Conservation (phyloP, 2,113 vertebrate species). For the Scolopax mira region DNA sequence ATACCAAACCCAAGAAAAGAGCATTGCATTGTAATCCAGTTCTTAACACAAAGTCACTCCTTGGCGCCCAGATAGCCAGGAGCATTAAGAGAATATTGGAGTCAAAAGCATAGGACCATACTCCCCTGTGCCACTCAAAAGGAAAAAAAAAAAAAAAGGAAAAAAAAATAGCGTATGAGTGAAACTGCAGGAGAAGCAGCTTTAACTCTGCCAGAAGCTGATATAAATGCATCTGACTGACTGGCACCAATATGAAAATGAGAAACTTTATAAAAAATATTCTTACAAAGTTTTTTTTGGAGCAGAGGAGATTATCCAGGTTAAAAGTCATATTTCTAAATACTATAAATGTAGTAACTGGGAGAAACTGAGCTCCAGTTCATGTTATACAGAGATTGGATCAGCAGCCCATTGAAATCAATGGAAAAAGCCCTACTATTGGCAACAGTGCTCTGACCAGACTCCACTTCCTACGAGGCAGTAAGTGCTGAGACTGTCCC, state of each 20-base stretch:
- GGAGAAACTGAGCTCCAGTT: neutral
- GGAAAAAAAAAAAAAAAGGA: neutral
- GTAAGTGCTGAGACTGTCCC: neutral
- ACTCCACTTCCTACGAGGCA: neutral
- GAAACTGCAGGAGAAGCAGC: neutral
- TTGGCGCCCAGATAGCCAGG: neutral
- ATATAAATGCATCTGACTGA: neutral
- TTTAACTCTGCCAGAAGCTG: neutral
- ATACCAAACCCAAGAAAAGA: neutral
- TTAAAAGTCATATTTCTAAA: neutral
- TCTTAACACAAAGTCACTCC: slow-evolving; percentile 1
- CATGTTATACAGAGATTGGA: neutral
- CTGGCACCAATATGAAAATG: neutral
- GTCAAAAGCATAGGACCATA: neutral
- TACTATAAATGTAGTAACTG: neutral
- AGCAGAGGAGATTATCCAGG: neutral
- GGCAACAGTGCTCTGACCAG: neutral
- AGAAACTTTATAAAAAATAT: neutral
- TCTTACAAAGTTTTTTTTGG: neutral
- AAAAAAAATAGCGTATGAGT: neutral
- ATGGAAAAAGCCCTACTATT: neutral
- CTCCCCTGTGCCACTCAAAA: neutral
- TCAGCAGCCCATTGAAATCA: neutral
- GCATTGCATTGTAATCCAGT: neutral
- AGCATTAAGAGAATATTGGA: neutral